Evolutionary conservation across 2,797 vertebrate genomes (phyloP).

Genomic region (Myotis planiceps): DNA sequence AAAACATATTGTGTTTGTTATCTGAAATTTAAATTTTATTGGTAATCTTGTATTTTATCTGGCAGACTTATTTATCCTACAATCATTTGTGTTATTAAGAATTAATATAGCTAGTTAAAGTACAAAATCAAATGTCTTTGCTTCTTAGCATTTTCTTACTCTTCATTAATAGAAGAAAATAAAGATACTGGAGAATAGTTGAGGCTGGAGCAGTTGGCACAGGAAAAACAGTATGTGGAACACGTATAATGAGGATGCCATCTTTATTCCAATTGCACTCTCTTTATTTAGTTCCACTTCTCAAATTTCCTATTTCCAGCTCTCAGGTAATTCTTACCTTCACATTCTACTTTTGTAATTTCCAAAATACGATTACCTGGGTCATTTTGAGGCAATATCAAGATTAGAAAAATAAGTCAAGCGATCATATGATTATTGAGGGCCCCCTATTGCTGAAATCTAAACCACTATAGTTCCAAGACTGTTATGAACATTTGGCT

Average conservation of each 20-base stretch:
- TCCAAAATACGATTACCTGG: not conserved
- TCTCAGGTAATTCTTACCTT: not conserved
- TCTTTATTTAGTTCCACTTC: not conserved
- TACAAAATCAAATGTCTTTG: not conserved
- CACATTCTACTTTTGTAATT: not conserved
- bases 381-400: not conserved
- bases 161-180: not conserved
- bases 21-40: not conserved
- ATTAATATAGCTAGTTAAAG: not conserved
- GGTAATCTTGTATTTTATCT: not conserved
- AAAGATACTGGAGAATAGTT: not conserved
- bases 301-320: not conserved
- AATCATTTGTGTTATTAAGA: not conserved
- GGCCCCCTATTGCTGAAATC: not conserved
- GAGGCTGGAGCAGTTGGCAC: not conserved
- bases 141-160: not conserved
- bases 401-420: not conserved
- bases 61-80: not conserved
- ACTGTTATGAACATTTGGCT: not conserved
- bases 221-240: not conserved
- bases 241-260: not conserved
- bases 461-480: not conserved
- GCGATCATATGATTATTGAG: not conserved
- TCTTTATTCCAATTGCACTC: not conserved
- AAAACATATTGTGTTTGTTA: not conserved